phyloP scores from a whole-genome alignment of 2,888 invertebrate species.

The Nematopogon swammerdamellus region DNA sequence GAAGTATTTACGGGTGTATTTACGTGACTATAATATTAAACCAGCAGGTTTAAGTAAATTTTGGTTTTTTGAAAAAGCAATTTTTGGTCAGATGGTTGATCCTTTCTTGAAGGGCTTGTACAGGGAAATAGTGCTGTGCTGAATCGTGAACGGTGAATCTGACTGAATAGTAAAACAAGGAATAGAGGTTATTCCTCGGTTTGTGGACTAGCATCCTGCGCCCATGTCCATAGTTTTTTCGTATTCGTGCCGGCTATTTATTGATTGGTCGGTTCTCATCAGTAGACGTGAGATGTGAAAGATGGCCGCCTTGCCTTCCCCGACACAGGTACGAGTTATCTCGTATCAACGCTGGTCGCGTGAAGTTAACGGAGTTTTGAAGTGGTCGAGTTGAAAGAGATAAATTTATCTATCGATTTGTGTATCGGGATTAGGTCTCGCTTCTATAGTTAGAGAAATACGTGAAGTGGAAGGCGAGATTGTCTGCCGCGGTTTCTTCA shows the following conservation, averaged over 20 bases:
- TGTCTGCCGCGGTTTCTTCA: constrained; percentile 12
- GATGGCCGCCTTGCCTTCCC: constrained; percentile 85
- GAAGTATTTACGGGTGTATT: no score
- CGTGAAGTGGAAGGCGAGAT: constrained; percentile 13
- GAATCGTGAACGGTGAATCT: no score
- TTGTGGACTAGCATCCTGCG: no score
- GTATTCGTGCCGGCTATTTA: constrained; percentile 19
- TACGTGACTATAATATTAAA: no score
- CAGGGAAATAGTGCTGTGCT: no score
- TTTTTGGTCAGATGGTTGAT: no score
- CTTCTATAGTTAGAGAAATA: not conserved
- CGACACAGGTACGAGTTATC: constrained; percentile 68
- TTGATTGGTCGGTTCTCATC: constrained; percentile 42
- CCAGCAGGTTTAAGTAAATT: no score
- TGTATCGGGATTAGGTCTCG: not conserved
- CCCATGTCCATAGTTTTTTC: no score
- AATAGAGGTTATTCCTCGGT: no score
- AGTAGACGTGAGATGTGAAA: constrained; percentile 53
- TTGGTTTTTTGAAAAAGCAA: no score
- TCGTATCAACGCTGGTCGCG: not conserved
- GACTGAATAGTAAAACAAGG: no score
- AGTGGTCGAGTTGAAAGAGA: not conserved
- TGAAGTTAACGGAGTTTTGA: not conserved
- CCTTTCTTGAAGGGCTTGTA: no score
- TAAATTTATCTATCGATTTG: not conserved